Conservation (phyloP, 64 coral and sea anemone species). For the Cladopsammia gracilis region DNA sequence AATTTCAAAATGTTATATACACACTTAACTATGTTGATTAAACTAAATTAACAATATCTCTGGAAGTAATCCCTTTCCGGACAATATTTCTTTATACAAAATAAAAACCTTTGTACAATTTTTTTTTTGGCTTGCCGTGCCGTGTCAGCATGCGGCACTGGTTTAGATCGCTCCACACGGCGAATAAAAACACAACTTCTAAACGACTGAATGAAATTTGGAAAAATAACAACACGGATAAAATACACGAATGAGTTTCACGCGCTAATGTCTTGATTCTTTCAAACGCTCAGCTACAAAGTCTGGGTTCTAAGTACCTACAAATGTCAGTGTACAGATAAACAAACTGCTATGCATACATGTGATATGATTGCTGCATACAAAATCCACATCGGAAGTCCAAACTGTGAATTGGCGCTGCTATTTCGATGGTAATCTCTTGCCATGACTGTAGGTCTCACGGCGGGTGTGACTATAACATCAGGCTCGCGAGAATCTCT, state of each 20-base stretch:
- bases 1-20: slow-evolving; percentile 9
- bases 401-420: background rate
- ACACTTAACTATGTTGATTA: background rate
- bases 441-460: background rate
- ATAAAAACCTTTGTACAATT: slow-evolving; percentile 12
- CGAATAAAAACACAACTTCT: background rate
- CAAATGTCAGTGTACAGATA: slow-evolving; percentile 13
- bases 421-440: background rate
- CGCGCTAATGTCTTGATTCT: background rate
- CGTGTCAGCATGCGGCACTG: background rate
- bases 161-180: background rate
- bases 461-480: background rate
- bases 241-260: background rate
- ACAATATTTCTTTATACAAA: slow-evolving; percentile 16
- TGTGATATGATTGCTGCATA: slow-evolving; percentile 23
- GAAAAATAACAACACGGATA: background rate
- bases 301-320: slow-evolving; percentile 36
- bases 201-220: background rate
- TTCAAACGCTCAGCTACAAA: background rate
- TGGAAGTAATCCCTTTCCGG: slow-evolving; percentile 3
- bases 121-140: too few relatives aligned
- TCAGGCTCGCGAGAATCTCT: background rate
- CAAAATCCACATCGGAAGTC: slow-evolving; percentile 35
- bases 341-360: slow-evolving; percentile 48
- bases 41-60: slow-evolving; percentile 17